A percentile compares a stretch with the other conserved stretches of the same genome.
Conservation (phyloP, 92 coral and sea anemone species). For the Epizoanthus illoricatus region DNA sequence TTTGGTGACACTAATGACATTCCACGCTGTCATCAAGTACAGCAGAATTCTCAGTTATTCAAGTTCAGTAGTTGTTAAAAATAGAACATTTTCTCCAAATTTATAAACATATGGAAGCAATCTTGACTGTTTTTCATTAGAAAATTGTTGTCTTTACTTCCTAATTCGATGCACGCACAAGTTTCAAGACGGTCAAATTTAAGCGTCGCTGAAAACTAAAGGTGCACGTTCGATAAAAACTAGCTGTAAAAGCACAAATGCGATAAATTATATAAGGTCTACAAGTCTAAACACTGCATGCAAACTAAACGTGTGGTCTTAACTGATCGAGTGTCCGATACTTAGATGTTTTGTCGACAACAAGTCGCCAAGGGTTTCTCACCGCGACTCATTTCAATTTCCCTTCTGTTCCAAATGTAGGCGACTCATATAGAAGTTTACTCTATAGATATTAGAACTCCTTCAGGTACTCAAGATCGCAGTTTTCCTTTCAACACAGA, state of each 20-base stretch:
- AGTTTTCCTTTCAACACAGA: no score
- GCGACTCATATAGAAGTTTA: conserved; percentile 9
- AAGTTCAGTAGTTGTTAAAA: conserved; percentile 4
- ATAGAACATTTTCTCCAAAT: neutral
- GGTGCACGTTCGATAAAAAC: neutral
- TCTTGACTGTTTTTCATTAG: neutral
- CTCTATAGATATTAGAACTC: neutral
- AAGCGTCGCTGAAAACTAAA: no score
- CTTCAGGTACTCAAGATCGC: no score
- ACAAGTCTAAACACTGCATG: neutral
- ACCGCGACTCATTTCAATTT: conserved; percentile 7
- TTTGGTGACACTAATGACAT: conserved; percentile 45
- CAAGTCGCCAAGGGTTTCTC: neutral
- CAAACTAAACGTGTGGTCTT: conserved; percentile 5
- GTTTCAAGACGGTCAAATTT: neutral
- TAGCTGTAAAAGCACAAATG: neutral
- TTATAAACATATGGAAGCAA: conserved; percentile 3
- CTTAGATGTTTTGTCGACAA: neutral
- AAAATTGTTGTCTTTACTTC: neutral
- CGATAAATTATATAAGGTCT: no score
- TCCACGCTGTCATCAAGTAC: conserved; percentile 37
- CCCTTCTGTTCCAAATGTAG: neutral
- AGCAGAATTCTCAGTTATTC: neutral
- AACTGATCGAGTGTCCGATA: neutral
- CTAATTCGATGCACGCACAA: neutral